Percentiles rank a stretch among this genome's conserved stretches.
phyloP scores from a whole-genome alignment of 1,140 invertebrate genomes.

The Leptoteleia sp. region DNA sequence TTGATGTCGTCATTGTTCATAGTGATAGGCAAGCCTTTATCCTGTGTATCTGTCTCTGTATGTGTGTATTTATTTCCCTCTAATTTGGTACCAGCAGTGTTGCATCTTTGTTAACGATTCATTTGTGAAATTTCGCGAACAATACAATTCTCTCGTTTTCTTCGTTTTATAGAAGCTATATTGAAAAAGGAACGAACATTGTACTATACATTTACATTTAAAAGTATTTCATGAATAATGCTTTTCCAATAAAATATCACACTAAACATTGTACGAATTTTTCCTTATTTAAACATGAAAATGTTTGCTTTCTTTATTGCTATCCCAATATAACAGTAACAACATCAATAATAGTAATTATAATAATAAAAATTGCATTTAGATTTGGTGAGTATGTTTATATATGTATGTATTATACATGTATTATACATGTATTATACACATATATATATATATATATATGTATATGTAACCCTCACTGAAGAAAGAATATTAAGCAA shows the following conservation, averaged over 20 bases:
- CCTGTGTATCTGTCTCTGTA: slow-evolving; percentile 62
- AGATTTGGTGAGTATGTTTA: too few species aligned
- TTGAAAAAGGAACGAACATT: slow-evolving; percentile 20
- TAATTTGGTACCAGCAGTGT: slow-evolving; percentile 23
- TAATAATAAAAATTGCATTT: too few species aligned
- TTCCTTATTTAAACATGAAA: too few species aligned
- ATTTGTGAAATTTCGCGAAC: slow-evolving; percentile 12
- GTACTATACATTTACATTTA: background rate
- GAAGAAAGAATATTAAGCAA: too few species aligned
- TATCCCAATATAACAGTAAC: too few species aligned
- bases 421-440: too few species aligned
- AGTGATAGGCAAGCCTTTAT: slow-evolving; percentile 70
- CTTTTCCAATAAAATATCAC: background rate
- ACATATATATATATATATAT: too few species aligned
- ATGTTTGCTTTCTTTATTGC: too few species aligned
- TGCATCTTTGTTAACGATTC: slow-evolving; percentile 27
- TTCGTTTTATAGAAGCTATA: slow-evolving; percentile 1
- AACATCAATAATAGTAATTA: too few species aligned
- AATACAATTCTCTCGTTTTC: slow-evolving; percentile 17
- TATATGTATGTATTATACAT: too few species aligned
- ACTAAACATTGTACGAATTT: too few species aligned
- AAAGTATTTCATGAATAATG: background rate
- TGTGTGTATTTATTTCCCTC: slow-evolving; percentile 63
- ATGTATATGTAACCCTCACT: too few species aligned
- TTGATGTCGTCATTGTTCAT: slow-evolving; percentile 72